A percentile compares a stretch with the other conserved stretches of the same genome.
Conservation (phyloP, 2,797 vertebrate species). For the Crenuchus spilurus region DNA sequence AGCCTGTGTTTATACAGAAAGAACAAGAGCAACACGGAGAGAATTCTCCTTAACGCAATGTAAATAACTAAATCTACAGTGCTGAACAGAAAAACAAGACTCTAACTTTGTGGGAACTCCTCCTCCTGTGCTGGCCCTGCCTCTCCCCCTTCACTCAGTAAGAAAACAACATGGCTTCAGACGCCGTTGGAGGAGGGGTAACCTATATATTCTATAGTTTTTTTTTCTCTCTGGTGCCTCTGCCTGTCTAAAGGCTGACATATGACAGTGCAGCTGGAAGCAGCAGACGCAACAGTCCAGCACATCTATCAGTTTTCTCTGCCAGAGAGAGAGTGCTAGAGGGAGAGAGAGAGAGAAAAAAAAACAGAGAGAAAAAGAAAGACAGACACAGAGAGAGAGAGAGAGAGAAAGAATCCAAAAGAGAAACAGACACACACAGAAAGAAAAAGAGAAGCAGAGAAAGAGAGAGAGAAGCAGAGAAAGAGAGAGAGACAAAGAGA, state of each 20-base stretch:
- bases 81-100: conserved; percentile 19
- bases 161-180: conserved; percentile 12
- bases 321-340: neutral
- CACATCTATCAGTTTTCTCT: conserved; percentile 58
- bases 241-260: conserved; percentile 69
- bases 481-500: too few species aligned
- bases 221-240: conserved; percentile 51
- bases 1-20: neutral
- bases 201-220: neutral
- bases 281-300: conserved; percentile 73
- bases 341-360: neutral
- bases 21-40: neutral
- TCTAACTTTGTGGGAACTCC: neutral
- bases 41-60: conserved; percentile 8
- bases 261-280: conserved; percentile 72
- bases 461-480: too few species aligned
- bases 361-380: too few species aligned
- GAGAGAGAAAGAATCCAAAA: too few species aligned
- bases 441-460: too few species aligned
- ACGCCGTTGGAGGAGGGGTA: conserved; percentile 22
- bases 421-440: too few species aligned
- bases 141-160: neutral
- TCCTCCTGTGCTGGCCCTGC: neutral
- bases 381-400: too few species aligned
- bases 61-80: conserved; percentile 16